Evolutionary conservation across 2,888 invertebrate species (phyloP), one percentile per base, ranked within the genome.

Genomic region (Lepeophtheirus nordmannii): DNA sequence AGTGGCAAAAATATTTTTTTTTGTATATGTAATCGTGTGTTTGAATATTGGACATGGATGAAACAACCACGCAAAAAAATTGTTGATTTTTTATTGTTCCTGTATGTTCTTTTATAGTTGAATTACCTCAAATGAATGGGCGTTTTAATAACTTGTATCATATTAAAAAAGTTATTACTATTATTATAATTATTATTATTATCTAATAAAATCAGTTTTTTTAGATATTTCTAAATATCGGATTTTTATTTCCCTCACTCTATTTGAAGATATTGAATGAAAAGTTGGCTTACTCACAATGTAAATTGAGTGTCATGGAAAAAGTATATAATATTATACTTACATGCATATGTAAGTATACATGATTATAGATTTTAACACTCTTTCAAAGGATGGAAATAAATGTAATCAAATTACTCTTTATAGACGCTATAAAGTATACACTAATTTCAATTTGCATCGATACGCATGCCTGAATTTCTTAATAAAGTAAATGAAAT

Each of bases 61-160:
- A 46, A 14, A 46, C 53, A 46, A 46, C 53, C 14, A 14, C 53
- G 53, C 14, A 46, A 46, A 46, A 46, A 2, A 46, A n/a, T 46
- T 46, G 53, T 46, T 46, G 53, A 46, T 46, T 46, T 46, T 46
- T 46, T 46, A 46, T 46, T 46, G 53, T 46, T 46, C 53, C 53
- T 46, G 53, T 46, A 46, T 46, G 53, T 46, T 46, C 53, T 46
- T 46, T 46, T 46, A 46, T 46, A 46, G 53, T 46, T 46, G 53
- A 46, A 46, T 46, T 46, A 46, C 53, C 53, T 46, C 53, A 46
- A 46, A 8, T 46, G 53, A 46, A 46, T 46, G 53, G 53, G 53
- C 53, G 53, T 46, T 46, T 46, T 46, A 46, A 46, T 46, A 46
- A 46, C 53, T 46, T 46, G 53, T 46, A 46, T 46, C 17, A n/a